These are phyloP conservation scores for Crypturellus undulatus DNA, from an alignment of 2,113 vertebrate genomes.

Conservation along the genomic window DNA sequence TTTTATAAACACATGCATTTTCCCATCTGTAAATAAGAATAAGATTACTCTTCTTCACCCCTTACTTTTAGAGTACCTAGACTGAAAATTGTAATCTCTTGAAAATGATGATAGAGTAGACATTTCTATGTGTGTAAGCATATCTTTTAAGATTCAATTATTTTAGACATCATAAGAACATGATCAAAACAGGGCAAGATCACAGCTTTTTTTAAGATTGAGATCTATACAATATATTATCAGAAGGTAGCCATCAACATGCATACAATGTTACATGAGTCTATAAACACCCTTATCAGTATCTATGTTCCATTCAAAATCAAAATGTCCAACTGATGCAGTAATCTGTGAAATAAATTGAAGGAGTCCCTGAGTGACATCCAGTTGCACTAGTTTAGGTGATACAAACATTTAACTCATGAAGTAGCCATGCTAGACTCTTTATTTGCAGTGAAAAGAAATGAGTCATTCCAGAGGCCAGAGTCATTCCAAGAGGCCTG, in stretches of 20 bases:
- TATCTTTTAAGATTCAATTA: not conserved
- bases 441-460: not conserved
- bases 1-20: not conserved
- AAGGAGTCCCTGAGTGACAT: not conserved
- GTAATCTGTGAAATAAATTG: not conserved
- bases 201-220: not conserved
- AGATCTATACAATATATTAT: not conserved
- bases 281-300: fast-evolving
- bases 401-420: not conserved
- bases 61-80: not conserved
- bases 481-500: too few species aligned
- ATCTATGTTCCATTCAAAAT: not conserved
- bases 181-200: not conserved
- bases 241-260: not conserved
- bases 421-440: not conserved
- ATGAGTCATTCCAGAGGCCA: not conserved
- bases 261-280: not conserved
- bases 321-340: not conserved
- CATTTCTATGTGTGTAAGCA: not conserved
- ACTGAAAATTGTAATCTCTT: not conserved
- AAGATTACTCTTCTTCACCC: not conserved
- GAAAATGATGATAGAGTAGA: not conserved
- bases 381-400: not conserved
- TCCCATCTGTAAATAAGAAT: not conserved
- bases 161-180: not conserved